Evolutionary conservation across 2,113 vertebrate genomes (phyloP).

Genomic region (Tachycineta bicolor): DNA sequence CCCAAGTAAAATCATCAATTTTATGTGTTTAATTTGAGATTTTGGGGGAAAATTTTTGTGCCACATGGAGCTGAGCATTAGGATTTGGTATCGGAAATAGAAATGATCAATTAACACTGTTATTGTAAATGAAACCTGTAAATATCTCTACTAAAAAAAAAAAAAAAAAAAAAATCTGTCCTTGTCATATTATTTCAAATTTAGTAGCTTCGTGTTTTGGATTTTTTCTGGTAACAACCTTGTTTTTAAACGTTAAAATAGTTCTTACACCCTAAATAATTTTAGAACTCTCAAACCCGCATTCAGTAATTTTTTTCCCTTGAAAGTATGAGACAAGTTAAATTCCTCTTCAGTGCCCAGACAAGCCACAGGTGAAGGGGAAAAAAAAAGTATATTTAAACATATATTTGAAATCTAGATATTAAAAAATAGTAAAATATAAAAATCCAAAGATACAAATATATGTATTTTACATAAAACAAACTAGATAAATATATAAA

Average conservation of each 20-base stretch:
- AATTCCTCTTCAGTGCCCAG: neutral
- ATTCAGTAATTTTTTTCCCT: neutral
- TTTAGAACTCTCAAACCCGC: neutral
- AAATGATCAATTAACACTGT: neutral
- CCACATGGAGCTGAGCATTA: neutral
- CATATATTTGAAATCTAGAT: neutral
- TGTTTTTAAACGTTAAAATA: neutral
- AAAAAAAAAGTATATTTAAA: neutral
- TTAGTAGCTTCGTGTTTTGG: neutral
- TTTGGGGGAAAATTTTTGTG: neutral
- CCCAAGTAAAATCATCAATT: neutral
- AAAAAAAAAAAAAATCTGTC: neutral
- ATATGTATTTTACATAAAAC: neutral
- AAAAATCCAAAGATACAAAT: neutral
- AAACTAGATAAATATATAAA: neutral
- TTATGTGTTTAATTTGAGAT: accelerated
- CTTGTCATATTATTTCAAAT: neutral
- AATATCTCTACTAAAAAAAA: neutral
- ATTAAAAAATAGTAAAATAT: neutral
- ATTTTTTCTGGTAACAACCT: neutral
- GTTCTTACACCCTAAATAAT: neutral
- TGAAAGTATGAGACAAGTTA: neutral
- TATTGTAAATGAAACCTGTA: neutral
- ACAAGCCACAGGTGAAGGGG: neutral
- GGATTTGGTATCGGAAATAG: neutral